Base-by-base conservation (phyloP, 2,113 vertebrate genomes). In the Micronycteris hirsuta region DNA sequence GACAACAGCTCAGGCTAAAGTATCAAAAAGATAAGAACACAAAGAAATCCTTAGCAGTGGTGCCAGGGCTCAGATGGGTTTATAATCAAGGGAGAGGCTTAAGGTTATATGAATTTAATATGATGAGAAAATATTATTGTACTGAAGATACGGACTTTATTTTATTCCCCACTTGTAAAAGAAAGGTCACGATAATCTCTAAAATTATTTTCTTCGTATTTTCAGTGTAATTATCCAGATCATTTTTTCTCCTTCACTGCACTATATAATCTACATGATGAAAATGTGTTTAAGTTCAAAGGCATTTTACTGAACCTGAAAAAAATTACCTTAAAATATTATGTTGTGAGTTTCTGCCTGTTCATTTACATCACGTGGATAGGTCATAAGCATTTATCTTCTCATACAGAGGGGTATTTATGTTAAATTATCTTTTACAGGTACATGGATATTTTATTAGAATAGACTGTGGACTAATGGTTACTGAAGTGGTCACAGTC, bases 41-140 rank as follows among this genome's bases (percentile, higher is more conserved):
- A 86, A 87, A 93, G 33, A 86, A 94, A 78, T 94, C 70, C 83
- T 89, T 80, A n/a, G 31, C 68, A 84, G 14, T 92, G 83, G 81
- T 95, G 65, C 83, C 26, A 47, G 7, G 41, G 22, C n/a, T 89
- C 68, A 86, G 38, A 36, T 38, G 73, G 91, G 77, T 96, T 97
- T 80, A 96, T 94, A 96, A 96, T 96, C 93, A 96, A 96, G 68
- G 86, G 28, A 91, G 45, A 97, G 86, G 78, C 88, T 97, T 97
- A 97, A 84, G 91, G 83, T 94, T 96, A 93, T 97, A 95, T 96
- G 96, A 97, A 97, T 97, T 95, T 97, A 97, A 97, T 98, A 97
- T 96, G 91, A 65, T 96, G 94, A 97, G 88, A 95, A 96, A 98
- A 97, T 95, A 97, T 95, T 96, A 89, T 96, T 97, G 73, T 94